phyloP scores from a whole-genome alignment of 2,888 invertebrate genomes.

The Pemphredon lugubris region DNA sequence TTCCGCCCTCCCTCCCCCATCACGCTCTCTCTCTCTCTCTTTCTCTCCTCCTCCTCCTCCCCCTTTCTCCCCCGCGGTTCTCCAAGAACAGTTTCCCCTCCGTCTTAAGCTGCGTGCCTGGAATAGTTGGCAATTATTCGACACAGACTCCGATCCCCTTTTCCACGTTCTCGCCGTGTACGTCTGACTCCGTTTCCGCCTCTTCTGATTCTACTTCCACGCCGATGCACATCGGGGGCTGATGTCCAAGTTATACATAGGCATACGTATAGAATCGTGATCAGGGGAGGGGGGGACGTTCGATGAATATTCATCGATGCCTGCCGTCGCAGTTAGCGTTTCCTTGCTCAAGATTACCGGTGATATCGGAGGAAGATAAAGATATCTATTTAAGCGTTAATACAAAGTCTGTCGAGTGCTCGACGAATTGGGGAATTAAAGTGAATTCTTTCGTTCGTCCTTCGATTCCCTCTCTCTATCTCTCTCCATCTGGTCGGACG shows the following conservation, averaged over 20 bases:
- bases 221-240: slow-evolving; percentile 6
- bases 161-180: slow-evolving; percentile 25
- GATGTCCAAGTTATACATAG: slow-evolving; percentile 31
- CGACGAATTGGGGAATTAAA: background rate
- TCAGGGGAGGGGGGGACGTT: slow-evolving; percentile 13
- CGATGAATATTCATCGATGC: slow-evolving; percentile 68
- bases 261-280: background rate
- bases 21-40: slow-evolving; percentile 23
- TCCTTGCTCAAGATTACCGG: slow-evolving; percentile 50
- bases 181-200: slow-evolving; percentile 27
- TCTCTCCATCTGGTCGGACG: too few relatives aligned
- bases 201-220: slow-evolving; percentile 15
- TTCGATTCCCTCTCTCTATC: too few relatives aligned
- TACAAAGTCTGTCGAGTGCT: background rate
- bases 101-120: slow-evolving; percentile 70
- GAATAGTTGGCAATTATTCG: slow-evolving; percentile 78
- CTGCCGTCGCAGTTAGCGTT: slow-evolving; percentile 44
- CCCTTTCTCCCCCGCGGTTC: slow-evolving; percentile 21
- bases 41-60: slow-evolving; percentile 27
- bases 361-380: slow-evolving; percentile 44
- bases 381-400: slow-evolving; percentile 7
- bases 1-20: slow-evolving; percentile 29
- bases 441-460: background rate
- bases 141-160: slow-evolving; percentile 55
- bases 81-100: slow-evolving; percentile 47